phyloP scores from a whole-genome alignment of 2,888 invertebrate species.

The Nasonovia ribisnigri region DNA sequence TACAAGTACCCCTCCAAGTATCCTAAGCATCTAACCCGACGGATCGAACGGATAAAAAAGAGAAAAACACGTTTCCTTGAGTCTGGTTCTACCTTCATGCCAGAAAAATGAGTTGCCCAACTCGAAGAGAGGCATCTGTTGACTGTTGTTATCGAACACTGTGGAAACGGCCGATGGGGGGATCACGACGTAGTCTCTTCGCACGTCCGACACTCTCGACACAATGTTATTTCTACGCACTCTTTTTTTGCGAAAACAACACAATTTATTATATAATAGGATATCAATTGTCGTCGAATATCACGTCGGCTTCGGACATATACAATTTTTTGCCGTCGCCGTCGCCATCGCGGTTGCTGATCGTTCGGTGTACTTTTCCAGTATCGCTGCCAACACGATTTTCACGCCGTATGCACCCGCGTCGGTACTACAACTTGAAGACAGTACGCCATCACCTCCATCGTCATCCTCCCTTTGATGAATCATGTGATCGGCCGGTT shows the following conservation, averaged over 20 bases:
- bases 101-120: neutral
- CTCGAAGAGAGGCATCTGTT: neutral
- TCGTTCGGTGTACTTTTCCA: neutral
- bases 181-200: neutral
- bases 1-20: neutral
- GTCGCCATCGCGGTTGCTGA: neutral
- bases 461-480: neutral
- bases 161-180: neutral
- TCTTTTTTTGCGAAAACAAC: neutral
- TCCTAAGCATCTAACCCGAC: neutral
- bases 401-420: constrained; percentile 1
- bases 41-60: neutral
- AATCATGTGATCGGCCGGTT: neutral
- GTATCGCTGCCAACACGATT: neutral
- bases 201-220: neutral
- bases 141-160: neutral
- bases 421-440: neutral
- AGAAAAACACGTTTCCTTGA: neutral
- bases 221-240: neutral
- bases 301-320: neutral
- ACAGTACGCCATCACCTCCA: too few relatives aligned
- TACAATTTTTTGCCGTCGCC: neutral
- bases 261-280: neutral
- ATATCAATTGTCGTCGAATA: neutral
- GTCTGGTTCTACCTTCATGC: neutral